Conservation (phyloP, 35 echinoderm and acorn worm species). For the Ptychodera flava region DNA sequence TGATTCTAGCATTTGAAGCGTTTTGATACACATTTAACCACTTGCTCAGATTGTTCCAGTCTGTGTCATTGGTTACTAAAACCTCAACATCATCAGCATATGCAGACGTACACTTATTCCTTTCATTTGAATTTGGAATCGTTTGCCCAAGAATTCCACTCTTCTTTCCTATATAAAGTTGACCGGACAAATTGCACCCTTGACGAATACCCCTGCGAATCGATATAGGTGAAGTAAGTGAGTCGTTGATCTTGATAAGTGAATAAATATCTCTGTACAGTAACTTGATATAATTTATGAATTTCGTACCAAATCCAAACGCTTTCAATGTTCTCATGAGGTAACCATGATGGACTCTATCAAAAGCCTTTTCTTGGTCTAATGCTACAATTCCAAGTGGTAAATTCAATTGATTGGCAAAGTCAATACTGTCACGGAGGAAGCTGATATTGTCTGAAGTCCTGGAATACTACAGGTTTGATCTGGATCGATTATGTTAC, state of each 20-base stretch:
- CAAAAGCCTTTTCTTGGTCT: no score
- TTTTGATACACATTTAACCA: no score
- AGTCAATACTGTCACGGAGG: no score
- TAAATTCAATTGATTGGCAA: no score
- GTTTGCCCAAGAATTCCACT: not conserved
- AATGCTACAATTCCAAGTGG: no score
- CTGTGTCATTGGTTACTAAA: not conserved
- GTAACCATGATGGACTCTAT: no score
- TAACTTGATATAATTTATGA: not conserved
- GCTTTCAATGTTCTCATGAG: constrained; percentile 6
- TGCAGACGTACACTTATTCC: not conserved
- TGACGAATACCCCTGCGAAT: constrained; percentile 26
- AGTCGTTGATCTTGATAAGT: not conserved
- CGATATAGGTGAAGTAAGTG: constrained; percentile 7
- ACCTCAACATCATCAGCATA: constrained; percentile 12
- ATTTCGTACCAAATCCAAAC: constrained; percentile 7
- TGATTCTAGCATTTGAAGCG: no score
- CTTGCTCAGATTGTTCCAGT: not conserved
- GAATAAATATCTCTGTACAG: not conserved
- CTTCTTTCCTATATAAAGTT: not conserved
- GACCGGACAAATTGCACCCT: constrained; percentile 14
- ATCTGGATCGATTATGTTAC: no score
- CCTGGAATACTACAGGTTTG: no score
- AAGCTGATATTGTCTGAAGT: no score
- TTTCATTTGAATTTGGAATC: no score